phyloP scores from a whole-genome alignment of 1,140 invertebrate genomes.

The Heterodera carotae region DNA sequence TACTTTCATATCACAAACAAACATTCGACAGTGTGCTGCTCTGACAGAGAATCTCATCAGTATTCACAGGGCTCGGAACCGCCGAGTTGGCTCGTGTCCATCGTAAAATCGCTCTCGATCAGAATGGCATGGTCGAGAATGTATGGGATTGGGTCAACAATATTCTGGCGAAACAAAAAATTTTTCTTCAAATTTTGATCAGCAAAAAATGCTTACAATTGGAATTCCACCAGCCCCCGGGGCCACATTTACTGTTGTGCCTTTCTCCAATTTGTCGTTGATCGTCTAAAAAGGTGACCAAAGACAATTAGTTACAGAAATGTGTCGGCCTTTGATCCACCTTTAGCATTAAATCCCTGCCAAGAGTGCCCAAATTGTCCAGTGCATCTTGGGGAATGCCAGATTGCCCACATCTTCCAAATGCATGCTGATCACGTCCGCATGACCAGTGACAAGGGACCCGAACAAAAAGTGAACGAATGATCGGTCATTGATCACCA shows the following conservation, averaged over 20 bases:
- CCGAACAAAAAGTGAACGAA: slow-evolving; percentile 33
- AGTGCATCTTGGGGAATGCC: slow-evolving; percentile 64
- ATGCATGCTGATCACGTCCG: slow-evolving; percentile 57
- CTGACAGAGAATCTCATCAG: neutral
- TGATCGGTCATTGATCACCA: too few species aligned
- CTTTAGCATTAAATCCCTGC: slow-evolving; percentile 63
- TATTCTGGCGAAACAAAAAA: too few species aligned
- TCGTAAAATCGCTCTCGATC: slow-evolving; percentile 58
- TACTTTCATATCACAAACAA: slow-evolving; percentile 40
- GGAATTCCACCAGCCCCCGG: slow-evolving; percentile 52
- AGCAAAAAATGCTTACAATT: slow-evolving; percentile 33
- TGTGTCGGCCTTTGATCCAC: too few species aligned
- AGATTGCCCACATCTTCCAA: slow-evolving; percentile 49
- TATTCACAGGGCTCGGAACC: slow-evolving; percentile 18
- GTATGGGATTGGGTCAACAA: slow-evolving; percentile 55
- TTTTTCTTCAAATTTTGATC: neutral
- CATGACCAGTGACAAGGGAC: slow-evolving; percentile 41
- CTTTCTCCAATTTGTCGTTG: slow-evolving; percentile 56
- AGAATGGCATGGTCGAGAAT: slow-evolving; percentile 63
- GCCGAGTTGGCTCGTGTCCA: slow-evolving; percentile 40
- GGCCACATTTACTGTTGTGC: slow-evolving; percentile 54
- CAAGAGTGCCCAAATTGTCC: slow-evolving; percentile 64
- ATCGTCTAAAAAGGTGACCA: slow-evolving; percentile 45
- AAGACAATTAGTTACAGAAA: neutral
- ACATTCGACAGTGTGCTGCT: too few species aligned